A percentile compares a stretch with the other conserved stretches of the same genome.
Evolutionary conservation across 2,113 vertebrate species (phyloP).

Genomic region (Odobenus rosmarus): DNA sequence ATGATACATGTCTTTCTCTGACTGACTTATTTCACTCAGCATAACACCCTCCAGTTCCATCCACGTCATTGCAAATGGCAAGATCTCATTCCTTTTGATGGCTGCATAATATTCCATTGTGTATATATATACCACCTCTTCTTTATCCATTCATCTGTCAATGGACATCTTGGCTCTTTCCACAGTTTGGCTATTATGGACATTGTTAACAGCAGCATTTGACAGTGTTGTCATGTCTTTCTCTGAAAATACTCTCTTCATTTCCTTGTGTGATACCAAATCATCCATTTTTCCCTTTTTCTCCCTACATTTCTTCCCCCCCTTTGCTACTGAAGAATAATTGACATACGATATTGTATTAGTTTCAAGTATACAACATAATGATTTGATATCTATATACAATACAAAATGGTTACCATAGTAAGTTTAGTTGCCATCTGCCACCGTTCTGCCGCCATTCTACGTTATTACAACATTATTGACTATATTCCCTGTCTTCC

Average conservation of each 20-base stretch:
- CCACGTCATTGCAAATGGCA: too few relatives aligned
- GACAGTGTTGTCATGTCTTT: not conserved
- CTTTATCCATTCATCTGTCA: too few relatives aligned
- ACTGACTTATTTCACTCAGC: too few relatives aligned
- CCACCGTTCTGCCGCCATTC: not conserved
- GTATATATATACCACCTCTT: too few relatives aligned
- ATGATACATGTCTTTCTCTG: too few relatives aligned
- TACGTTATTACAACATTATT: not conserved
- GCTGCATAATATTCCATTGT: too few relatives aligned
- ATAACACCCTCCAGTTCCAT: too few relatives aligned
- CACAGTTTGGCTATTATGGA: too few relatives aligned
- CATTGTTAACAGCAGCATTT: not conserved
- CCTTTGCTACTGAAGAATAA: not conserved
- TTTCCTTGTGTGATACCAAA: rapidly evolving
- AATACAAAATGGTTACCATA: not conserved
- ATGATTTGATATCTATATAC: not conserved
- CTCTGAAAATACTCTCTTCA: too few relatives aligned
- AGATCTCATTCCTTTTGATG: too few relatives aligned
- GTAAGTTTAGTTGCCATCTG: not conserved
- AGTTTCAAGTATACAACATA: not conserved
- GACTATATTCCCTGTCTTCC: not conserved
- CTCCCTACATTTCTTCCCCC: not conserved
- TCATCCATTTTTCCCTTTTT: rapidly evolving
- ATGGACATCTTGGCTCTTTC: too few relatives aligned
- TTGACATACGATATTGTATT: not conserved